phyloP scores from a whole-genome alignment of 2,113 vertebrate genomes.

The Astatoreochromis straeleni region DNA sequence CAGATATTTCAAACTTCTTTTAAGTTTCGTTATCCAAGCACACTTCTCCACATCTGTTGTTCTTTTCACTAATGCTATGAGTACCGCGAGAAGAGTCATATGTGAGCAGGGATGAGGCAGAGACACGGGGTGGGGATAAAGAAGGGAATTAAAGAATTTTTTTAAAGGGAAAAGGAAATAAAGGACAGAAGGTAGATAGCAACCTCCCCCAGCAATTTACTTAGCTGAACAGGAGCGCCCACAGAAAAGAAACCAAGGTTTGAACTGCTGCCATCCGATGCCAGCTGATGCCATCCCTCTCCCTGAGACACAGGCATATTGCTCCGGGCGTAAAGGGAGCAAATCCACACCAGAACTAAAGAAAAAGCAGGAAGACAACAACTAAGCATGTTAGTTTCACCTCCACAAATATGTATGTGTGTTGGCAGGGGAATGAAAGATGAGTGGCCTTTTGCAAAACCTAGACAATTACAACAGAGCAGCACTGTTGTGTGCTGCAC shows the following conservation, averaged over 20 bases:
- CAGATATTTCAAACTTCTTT: background rate
- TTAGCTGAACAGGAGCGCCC: constrained; percentile 53
- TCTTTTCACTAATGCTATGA: background rate
- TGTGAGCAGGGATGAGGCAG: constrained; percentile 12
- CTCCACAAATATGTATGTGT: constrained; percentile 58
- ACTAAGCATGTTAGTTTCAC: constrained; percentile 71
- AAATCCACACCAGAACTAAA: constrained; percentile 71
- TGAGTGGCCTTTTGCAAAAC: constrained; percentile 60
- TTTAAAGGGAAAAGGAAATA: constrained; percentile 19
- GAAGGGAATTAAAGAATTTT: constrained; percentile 32
- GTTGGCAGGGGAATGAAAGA: constrained; percentile 62
- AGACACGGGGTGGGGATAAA: constrained; percentile 28
- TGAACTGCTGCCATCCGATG: constrained; percentile 58
- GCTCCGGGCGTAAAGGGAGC: constrained; percentile 51
- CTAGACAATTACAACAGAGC: constrained; percentile 61
- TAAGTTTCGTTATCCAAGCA: background rate
- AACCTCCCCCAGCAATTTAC: constrained; percentile 55
- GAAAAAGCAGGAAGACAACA: constrained; percentile 62
- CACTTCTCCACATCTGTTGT: background rate
- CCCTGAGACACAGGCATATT: constrained; percentile 45
- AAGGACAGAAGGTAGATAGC: constrained; percentile 23
- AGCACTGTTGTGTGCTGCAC: constrained; percentile 48
- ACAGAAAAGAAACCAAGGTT: constrained; percentile 50
- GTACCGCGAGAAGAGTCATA: background rate
- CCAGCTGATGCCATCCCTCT: constrained; percentile 60